These are phyloP conservation scores for Gobionotothen gibberifrons DNA, from an alignment of 2,797 vertebrate genomes.

Conservation along the genomic window DNA sequence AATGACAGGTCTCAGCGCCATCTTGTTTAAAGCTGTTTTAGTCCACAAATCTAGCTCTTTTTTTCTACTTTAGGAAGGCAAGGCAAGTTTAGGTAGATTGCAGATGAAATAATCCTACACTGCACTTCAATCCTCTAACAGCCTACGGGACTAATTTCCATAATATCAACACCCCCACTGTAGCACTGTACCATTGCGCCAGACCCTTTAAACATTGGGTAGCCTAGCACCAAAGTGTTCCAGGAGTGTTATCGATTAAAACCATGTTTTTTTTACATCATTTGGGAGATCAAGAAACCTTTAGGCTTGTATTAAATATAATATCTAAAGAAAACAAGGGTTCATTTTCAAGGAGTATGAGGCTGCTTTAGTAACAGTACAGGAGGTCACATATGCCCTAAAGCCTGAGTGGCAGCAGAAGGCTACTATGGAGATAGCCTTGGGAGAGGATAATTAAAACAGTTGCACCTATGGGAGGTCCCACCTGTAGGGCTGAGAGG, in stretches of 20 bases:
- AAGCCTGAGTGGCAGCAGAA: constrained; percentile 49
- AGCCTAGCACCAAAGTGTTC: constrained; percentile 42
- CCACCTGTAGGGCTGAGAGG: constrained; percentile 57
- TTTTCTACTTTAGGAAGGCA: constrained; percentile 28
- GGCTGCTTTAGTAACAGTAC: neutral
- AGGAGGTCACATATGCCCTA: constrained; percentile 22
- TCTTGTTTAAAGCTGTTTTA: constrained; percentile 21
- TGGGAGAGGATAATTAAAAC: constrained; percentile 85
- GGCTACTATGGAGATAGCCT: constrained; percentile 69
- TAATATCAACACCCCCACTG: constrained; percentile 74
- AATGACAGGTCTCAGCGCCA: neutral
- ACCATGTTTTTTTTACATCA: constrained; percentile 1
- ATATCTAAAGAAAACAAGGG: neutral
- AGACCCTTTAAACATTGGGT: constrained; percentile 59
- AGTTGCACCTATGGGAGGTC: constrained; percentile 75
- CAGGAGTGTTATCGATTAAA: constrained; percentile 2
- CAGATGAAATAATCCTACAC: constrained; percentile 72
- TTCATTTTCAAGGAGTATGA: neutral
- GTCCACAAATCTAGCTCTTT: constrained; percentile 28
- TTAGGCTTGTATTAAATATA: neutral
- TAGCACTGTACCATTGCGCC: constrained; percentile 50
- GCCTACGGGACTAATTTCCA: constrained; percentile 72
- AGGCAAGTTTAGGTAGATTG: constrained; percentile 32
- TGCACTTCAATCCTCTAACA: constrained; percentile 70
- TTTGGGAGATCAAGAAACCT: constrained; percentile 2